Conservation (phyloP, 1,140 invertebrate species). For the Vanessa atalanta region DNA sequence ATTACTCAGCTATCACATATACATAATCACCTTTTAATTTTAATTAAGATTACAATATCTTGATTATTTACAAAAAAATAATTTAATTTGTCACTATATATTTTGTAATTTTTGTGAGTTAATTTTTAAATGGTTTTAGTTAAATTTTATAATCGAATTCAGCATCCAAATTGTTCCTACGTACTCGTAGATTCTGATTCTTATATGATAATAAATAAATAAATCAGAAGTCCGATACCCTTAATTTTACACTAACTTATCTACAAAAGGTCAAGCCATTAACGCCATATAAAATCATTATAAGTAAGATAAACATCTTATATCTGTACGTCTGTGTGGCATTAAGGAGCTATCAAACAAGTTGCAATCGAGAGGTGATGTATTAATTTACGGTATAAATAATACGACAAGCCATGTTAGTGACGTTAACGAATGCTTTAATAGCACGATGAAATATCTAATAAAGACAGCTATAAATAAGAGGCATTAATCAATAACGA, state of each 20-base stretch:
- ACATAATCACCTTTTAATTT: not conserved
- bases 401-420: constrained; percentile 3
- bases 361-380: constrained; percentile 8
- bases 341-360: constrained; percentile 10
- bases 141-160: no score
- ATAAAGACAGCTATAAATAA: constrained; percentile 25
- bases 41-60: not conserved
- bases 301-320: constrained; percentile 17
- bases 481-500: constrained; percentile 2
- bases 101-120: no score
- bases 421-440: constrained; percentile 23
- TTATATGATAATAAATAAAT: no score
- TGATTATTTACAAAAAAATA: not conserved
- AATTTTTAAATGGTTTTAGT: no score
- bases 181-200: no score
- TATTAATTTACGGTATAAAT: constrained; percentile 26
- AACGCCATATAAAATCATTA: constrained; percentile 18
- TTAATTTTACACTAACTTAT: not conserved
- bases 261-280: constrained; percentile 10
- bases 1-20: not conserved
- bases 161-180: no score
- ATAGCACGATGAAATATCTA: constrained; percentile 20
- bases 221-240: not conserved
- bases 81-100: no score
- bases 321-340: constrained; percentile 8